Conservation (phyloP, 1,140 invertebrate genomes). For the Apis dorsata region DNA sequence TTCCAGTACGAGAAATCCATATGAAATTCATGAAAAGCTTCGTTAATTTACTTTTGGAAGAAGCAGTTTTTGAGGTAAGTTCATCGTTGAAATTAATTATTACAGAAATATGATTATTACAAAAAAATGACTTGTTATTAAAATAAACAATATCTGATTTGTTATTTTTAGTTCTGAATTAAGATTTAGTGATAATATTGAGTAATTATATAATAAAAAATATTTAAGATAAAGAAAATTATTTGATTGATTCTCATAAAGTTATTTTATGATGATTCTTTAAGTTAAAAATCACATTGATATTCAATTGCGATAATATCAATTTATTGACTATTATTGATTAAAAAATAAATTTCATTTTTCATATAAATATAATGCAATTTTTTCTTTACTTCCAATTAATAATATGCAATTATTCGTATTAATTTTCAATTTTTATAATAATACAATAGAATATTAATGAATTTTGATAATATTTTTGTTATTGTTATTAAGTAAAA, state of each 20-base stretch:
- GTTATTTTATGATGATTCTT: background rate
- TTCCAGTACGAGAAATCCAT: slow-evolving; percentile 82
- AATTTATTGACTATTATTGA: no score
- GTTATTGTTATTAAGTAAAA: no score
- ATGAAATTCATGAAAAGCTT: slow-evolving; percentile 86
- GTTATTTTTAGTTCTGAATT: no score
- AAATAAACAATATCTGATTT: background rate
- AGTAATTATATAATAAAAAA: background rate
- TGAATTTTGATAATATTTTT: no score
- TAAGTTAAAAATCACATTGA: background rate
- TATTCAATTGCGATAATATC: background rate
- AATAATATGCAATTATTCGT: no score
- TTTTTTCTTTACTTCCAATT: background rate
- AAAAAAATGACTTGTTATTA: background rate
- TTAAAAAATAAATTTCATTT: background rate
- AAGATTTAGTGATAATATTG: background rate
- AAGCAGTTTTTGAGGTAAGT: slow-evolving; percentile 86
- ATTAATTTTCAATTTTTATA: no score
- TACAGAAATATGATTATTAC: background rate
- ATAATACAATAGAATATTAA: no score
- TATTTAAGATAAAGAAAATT: no score
- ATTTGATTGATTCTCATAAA: background rate
- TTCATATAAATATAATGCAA: background rate
- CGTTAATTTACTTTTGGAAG: slow-evolving; percentile 85
- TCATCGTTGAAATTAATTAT: background rate